Base-by-base conservation (phyloP, 1,140 invertebrate genomes). In the Paralvinella palmiformis region DNA sequence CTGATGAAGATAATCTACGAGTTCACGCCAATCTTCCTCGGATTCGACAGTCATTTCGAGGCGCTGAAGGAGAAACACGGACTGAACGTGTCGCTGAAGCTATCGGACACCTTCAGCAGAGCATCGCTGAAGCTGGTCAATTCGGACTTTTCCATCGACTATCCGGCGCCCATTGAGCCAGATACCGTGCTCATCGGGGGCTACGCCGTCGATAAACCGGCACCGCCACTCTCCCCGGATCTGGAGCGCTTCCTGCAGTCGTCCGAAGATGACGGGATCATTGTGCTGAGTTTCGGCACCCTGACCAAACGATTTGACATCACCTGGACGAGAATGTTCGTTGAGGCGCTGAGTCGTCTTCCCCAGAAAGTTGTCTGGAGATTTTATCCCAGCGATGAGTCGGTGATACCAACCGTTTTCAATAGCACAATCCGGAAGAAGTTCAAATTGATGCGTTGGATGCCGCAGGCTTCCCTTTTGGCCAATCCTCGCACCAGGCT, bases 401-500 rank as follows among this genome's bases (percentile, higher is more conserved):
- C 27, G 27, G 27, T 57, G 29, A 32, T 31, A 32, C 29, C 29
- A 32, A 41, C 20, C 17, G 20, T 22, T 24, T 22, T 27, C 58
- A 29, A 17, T n/a, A 41, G 37, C n/a, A 45, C 36, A 2, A 41
- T 60, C 27, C 33, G 24, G 17, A 24, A n/a, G 7, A 41, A 10
- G 37, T 41, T 41, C 37, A n/a, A 41, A 10, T 41, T 10, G 37
- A 60, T 57, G 58, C 22, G 37, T 5, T 60, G 58, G 58, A 24
- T 60, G 35, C 58, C 58, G 5, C 58, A 60, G 58, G 33, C 32
- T 15, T 32, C 36, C 63, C 59, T 72, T 13, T 62, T 72, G 5
- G 62, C 62, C 17, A 50, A 63, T 31, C 50, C 31, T 6, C n/a
- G 27, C 22, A 63, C 62, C 13, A 17, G 37, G 87, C 27, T 57